Percentiles rank a stretch among this genome's conserved stretches.
These are phyloP conservation scores for Chrysolina americana DNA, from an alignment of 2,888 invertebrate species.

Conservation along the genomic window DNA sequence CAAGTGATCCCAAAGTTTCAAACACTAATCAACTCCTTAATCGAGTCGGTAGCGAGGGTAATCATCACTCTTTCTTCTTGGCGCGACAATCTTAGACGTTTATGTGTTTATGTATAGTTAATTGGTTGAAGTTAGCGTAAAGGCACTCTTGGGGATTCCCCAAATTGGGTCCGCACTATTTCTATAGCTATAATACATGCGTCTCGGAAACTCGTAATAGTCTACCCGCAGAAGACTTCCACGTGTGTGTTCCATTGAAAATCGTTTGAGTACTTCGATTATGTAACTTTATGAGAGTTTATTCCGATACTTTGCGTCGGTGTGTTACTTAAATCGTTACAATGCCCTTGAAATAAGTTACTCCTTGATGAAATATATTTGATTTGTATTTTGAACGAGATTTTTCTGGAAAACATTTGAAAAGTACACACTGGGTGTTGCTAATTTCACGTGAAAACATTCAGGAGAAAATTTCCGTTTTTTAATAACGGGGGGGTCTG, in stretches of 20 bases:
- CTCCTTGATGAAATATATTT: too few species aligned
- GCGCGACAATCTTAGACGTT: conserved; percentile 30
- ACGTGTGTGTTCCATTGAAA: background rate
- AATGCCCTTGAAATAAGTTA: too few species aligned
- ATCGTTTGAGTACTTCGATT: background rate
- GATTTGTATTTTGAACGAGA: too few species aligned
- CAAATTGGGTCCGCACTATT: conserved; percentile 23
- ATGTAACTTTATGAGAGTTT: background rate
- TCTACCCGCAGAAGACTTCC: background rate
- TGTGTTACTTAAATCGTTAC: too few species aligned
- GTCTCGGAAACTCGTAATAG: background rate
- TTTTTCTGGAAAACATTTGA: too few species aligned
- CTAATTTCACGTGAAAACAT: too few species aligned
- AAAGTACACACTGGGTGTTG: too few species aligned
- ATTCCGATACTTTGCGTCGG: too few species aligned
- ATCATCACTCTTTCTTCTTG: conserved; percentile 13
- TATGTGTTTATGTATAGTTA: conserved; percentile 34
- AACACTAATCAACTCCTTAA: conserved; percentile 36
- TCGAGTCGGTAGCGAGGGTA: conserved; percentile 28
- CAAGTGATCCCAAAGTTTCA: conserved; percentile 37
- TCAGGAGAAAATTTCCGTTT: too few species aligned
- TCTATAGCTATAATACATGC: background rate
- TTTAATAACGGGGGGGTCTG: too few species aligned
- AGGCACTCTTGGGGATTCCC: conserved; percentile 44
- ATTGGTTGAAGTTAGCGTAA: conserved; percentile 31